These are phyloP conservation scores for Erpetoichthys calabaricus DNA, from an alignment of 2,797 vertebrate species.

Conservation along the genomic window DNA sequence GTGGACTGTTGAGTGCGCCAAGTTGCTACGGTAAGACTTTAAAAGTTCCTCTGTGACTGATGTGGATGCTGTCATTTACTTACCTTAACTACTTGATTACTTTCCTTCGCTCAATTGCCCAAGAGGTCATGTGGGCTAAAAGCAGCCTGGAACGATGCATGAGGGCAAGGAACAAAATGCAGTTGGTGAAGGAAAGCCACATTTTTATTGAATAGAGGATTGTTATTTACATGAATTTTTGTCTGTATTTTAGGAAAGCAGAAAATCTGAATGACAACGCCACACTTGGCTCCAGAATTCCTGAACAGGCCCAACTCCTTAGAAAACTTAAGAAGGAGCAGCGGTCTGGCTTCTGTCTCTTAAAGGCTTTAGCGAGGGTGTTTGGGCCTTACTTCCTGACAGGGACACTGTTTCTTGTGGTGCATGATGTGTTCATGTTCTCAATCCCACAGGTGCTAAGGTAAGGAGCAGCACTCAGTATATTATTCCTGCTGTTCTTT, in stretches of 20 bases:
- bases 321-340: slow-evolving; percentile 56
- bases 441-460: slow-evolving; percentile 73
- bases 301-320: slow-evolving; percentile 59
- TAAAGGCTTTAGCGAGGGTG: slow-evolving; percentile 60
- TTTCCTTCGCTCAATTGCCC: too few species aligned
- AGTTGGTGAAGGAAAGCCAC: too few species aligned
- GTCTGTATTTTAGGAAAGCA: slow-evolving; percentile 32
- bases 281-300: slow-evolving; percentile 43
- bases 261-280: slow-evolving; percentile 41
- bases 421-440: slow-evolving; percentile 78
- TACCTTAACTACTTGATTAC: too few species aligned
- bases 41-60: background rate
- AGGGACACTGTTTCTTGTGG: slow-evolving; percentile 62
- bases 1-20: slow-evolving; percentile 49
- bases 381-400: slow-evolving; percentile 70
- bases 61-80: too few species aligned
- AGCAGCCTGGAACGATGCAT: too few species aligned
- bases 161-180: too few species aligned
- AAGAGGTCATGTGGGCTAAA: too few species aligned
- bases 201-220: background rate
- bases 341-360: slow-evolving; percentile 50
- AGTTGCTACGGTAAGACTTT: slow-evolving; percentile 52
- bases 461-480: slow-evolving; percentile 36
- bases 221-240: background rate
- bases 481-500: too few species aligned